Evolutionary conservation across 2,888 invertebrate genomes (phyloP).

Genomic region (Ptychoptera contaminata): DNA sequence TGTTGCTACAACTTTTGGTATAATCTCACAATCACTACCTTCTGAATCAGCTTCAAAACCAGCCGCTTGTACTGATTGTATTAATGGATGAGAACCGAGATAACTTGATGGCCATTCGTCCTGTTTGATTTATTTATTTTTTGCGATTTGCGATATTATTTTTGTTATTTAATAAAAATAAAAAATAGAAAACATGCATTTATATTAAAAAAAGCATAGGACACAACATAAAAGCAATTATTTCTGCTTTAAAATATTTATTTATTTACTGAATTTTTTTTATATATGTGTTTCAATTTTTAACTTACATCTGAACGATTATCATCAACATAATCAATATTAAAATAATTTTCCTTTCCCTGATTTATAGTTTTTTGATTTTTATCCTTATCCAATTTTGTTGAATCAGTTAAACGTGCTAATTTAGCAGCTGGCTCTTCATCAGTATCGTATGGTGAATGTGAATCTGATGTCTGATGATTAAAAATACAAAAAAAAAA

Average conservation of each 20-base stretch:
- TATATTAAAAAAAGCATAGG: neutral
- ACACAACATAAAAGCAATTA: too few species aligned
- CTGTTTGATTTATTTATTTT: neutral
- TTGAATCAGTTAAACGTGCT: slow-evolving; percentile 39
- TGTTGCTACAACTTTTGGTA: slow-evolving; percentile 4
- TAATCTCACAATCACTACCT: slow-evolving; percentile 33
- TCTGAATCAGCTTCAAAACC: slow-evolving; percentile 47
- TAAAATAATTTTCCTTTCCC: neutral
- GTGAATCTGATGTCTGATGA: slow-evolving; percentile 13
- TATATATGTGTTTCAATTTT: too few species aligned
- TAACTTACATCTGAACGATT: slow-evolving; percentile 3
- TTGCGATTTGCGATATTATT: too few species aligned
- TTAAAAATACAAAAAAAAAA: too few species aligned
- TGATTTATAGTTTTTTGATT: neutral
- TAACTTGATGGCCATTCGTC: slow-evolving; percentile 5
- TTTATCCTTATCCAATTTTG: neutral
- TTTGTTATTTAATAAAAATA: neutral
- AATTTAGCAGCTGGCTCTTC: slow-evolving; percentile 62
- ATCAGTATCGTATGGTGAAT: slow-evolving; percentile 44
- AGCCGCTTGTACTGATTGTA: slow-evolving; percentile 11
- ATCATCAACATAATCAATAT: slow-evolving; percentile 1
- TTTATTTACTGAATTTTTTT: too few species aligned
- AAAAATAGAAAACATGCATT: neutral
- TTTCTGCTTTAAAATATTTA: too few species aligned
- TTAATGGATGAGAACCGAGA: slow-evolving; percentile 1